Evolutionary conservation across 2,797 vertebrate genomes (phyloP).

Genomic region (Muraenolepis orangiensis): DNA sequence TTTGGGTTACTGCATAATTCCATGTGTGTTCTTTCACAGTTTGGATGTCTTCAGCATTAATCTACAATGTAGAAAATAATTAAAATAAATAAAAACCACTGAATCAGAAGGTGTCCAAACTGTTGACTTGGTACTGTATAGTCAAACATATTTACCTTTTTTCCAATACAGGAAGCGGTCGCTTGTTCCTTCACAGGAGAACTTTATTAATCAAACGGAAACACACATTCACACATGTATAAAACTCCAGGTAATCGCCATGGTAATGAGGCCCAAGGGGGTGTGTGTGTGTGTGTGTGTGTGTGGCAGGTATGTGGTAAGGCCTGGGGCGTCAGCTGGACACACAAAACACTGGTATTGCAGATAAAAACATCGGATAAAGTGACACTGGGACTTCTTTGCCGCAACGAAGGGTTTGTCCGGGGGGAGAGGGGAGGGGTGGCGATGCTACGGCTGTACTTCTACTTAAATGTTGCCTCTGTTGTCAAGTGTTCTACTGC

Average conservation of each 20-base stretch:
- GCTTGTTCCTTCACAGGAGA: conserved; percentile 60
- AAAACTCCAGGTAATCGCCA: conserved; percentile 73
- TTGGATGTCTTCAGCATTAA: too few relatives aligned
- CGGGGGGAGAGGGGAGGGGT: neutral
- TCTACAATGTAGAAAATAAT: too few relatives aligned
- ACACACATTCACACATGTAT: conserved; percentile 74
- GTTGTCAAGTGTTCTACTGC: conserved; percentile 60
- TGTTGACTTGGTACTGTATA: too few relatives aligned
- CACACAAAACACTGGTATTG: conserved; percentile 54
- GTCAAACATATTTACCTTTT: too few relatives aligned
- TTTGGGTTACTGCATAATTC: too few relatives aligned
- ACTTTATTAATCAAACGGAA: conserved; percentile 74
- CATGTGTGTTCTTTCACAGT: too few relatives aligned
- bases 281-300: conserved; percentile 43
- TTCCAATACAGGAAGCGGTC: neutral
- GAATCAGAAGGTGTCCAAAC: too few relatives aligned
- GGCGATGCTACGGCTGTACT: conserved; percentile 13
- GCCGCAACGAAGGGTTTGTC: neutral
- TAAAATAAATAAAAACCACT: too few relatives aligned
- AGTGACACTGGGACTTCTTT: neutral
- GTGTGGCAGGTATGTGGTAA: conserved; percentile 73
- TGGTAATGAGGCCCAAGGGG: conserved; percentile 70
- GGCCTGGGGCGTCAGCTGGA: conserved; percentile 68
- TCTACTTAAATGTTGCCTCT: conserved; percentile 54
- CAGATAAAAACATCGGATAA: conserved; percentile 26